A percentile compares a stretch with the other conserved stretches of the same genome.
These are phyloP conservation scores for Trachelipus rathkii DNA, from an alignment of 1,140 invertebrate species.

Conservation along the genomic window DNA sequence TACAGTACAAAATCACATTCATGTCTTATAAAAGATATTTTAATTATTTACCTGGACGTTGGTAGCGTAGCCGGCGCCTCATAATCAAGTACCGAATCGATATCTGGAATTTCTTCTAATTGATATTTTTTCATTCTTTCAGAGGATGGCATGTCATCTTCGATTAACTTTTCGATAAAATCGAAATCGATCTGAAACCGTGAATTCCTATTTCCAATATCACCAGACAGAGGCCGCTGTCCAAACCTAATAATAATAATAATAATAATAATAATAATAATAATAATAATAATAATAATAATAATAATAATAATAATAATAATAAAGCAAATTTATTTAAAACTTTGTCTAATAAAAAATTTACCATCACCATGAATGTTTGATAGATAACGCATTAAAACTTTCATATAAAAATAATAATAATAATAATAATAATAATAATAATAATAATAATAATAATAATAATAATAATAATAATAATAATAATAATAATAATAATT, in stretches of 20 bases:
- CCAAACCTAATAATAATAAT: not conserved
- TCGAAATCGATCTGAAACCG: constrained; percentile 41
- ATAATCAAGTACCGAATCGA: constrained; percentile 39
- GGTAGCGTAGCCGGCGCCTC: constrained; percentile 35
- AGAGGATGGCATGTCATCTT: constrained; percentile 23
- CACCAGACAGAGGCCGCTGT: constrained; percentile 21
- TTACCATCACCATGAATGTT: too few species aligned
- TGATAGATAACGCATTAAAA: too few species aligned
- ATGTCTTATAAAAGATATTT: too few species aligned
- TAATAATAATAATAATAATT: too few species aligned
- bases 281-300: not conserved
- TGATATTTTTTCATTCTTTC: constrained; percentile 27
- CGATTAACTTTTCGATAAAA: constrained; percentile 37
- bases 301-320: not conserved
- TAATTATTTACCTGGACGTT: constrained; percentile 31
- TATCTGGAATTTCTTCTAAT: constrained; percentile 40
- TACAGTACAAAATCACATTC: too few species aligned
- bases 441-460: too few species aligned
- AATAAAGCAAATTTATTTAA: too few species aligned
- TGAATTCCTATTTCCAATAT: constrained; percentile 12
- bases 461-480: too few species aligned
- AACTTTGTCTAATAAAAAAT: too few species aligned
- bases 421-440: too few species aligned
- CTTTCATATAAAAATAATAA: too few species aligned
- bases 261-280: not conserved